A percentile compares a stretch with the other conserved stretches of the same genome.
phyloP scores from a whole-genome alignment of 2,797 vertebrate species.

The Mergus octosetaceus region DNA sequence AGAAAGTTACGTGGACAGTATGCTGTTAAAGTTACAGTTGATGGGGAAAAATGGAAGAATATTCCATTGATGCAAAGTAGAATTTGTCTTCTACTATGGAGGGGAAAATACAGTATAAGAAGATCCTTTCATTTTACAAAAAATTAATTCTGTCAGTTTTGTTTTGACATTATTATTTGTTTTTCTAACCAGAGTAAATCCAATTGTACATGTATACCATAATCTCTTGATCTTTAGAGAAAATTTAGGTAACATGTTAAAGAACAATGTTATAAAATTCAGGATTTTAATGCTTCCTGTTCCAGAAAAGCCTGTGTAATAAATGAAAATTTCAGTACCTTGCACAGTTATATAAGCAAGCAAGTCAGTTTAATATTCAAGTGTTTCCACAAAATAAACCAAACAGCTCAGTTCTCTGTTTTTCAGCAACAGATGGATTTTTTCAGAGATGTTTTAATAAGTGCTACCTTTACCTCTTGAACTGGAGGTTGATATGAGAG shows the following conservation, averaged over 20 bases:
- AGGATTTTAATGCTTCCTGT: background rate
- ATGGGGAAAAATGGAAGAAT: background rate
- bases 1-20: background rate
- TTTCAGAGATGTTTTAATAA: background rate
- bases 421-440: background rate
- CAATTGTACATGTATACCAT: background rate
- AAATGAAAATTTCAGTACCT: background rate
- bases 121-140: background rate
- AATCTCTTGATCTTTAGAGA: background rate
- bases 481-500: rapidly evolving
- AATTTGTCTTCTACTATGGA: background rate
- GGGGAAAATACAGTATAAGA: background rate
- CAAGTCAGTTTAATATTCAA: background rate
- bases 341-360: background rate
- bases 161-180: background rate
- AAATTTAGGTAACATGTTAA: background rate
- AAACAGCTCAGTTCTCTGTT: background rate
- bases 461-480: background rate
- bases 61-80: background rate
- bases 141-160: background rate
- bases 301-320: background rate
- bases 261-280: background rate
- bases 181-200: background rate
- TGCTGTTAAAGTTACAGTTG: background rate
- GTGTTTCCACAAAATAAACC: background rate